These are phyloP conservation scores for Melanaphis sacchari DNA, from an alignment of 1,140 invertebrate genomes.

Conservation along the genomic window DNA sequence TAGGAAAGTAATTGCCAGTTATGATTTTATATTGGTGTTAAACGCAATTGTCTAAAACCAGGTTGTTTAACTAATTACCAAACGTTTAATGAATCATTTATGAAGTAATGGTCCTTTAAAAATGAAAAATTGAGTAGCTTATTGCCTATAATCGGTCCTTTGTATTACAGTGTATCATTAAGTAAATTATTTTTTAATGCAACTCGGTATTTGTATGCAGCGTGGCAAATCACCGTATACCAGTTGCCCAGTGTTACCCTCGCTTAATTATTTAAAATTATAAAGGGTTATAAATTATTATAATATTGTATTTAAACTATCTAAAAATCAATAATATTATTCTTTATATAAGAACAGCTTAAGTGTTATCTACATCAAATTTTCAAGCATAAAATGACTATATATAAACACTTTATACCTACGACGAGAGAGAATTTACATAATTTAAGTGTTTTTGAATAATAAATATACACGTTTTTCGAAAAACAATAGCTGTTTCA, in stretches of 20 bases:
- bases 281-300: not conserved
- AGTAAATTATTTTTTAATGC: no score
- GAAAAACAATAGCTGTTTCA: not conserved
- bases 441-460: not conserved
- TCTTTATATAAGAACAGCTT: not conserved
- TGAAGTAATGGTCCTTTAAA: no score
- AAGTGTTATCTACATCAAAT: not conserved
- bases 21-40: no score
- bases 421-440: not conserved
- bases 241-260: not conserved
- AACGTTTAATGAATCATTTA: no score
- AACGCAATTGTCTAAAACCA: no score
- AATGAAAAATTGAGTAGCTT: no score
- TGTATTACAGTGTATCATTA: no score
- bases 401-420: not conserved
- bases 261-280: not conserved
- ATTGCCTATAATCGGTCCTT: no score
- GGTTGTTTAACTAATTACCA: no score
- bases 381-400: not conserved
- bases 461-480: not conserved
- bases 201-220: no score
- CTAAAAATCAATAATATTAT: not conserved
- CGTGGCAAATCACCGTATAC: no score
- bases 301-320: not conserved
- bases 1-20: no score